phyloP scores from a whole-genome alignment of 2,113 vertebrate species.

The Aphelocoma coerulescens region DNA sequence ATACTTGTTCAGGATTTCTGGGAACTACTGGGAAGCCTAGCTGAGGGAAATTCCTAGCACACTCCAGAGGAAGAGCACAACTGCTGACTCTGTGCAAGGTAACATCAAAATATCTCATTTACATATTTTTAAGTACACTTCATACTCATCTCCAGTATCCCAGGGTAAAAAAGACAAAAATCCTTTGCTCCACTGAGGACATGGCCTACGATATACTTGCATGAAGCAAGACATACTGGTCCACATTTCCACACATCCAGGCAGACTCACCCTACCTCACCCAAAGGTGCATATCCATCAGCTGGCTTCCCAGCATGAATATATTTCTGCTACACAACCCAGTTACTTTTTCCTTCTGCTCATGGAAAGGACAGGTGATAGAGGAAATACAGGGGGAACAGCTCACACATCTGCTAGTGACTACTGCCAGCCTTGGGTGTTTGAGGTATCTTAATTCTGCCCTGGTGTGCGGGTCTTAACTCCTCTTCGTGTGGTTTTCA shows the following conservation, averaged over 20 bases:
- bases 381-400: neutral
- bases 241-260: neutral
- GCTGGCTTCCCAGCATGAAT: neutral
- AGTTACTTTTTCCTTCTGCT: neutral
- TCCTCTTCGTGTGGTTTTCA: neutral
- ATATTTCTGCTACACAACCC: neutral
- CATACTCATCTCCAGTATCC: neutral
- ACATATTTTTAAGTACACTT: neutral
- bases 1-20: neutral
- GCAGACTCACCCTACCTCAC: neutral
- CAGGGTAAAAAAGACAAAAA: neutral
- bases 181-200: neutral
- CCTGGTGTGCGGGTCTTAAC: neutral
- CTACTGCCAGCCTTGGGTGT: neutral
- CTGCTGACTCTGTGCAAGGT: neutral
- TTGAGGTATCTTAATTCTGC: neutral
- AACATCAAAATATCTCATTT: neutral
- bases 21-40: neutral
- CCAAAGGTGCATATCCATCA: neutral
- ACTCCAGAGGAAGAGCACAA: neutral
- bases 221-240: neutral
- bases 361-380: neutral
- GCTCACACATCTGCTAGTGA: rapidly evolving
- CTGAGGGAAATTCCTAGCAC: neutral
- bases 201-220: rapidly evolving